phyloP scores from a whole-genome alignment of 2,113 vertebrate genomes.

The Rhinoptilus africanus region DNA sequence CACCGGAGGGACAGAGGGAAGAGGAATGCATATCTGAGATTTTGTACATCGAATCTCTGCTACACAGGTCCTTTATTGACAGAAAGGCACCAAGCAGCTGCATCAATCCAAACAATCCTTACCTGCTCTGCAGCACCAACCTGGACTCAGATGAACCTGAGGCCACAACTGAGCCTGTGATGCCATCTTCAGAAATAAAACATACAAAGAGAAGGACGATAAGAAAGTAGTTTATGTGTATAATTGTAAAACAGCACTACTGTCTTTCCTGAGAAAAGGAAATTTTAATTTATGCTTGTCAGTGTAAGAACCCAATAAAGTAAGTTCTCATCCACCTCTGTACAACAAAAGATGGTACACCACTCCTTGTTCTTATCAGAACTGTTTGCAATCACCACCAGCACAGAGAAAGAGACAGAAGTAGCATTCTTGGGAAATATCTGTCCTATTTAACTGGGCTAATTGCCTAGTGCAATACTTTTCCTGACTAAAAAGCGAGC shows the following conservation, averaged over 20 bases:
- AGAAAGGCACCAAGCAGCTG: neutral
- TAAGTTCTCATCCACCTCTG: neutral
- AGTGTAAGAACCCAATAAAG: neutral
- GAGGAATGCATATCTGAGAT: neutral
- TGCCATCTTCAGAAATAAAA: neutral
- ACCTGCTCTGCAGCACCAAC: neutral
- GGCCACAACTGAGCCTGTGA: neutral
- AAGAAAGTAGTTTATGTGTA: neutral
- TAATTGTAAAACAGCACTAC: neutral
- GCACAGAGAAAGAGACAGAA: neutral
- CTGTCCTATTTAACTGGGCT: neutral
- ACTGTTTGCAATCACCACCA: neutral
- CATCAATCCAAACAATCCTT: neutral
- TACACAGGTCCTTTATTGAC: neutral
- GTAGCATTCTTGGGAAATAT: neutral
- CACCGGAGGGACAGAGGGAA: neutral
- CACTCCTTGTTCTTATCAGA: neutral
- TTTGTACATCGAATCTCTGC: neutral
- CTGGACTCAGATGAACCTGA: neutral
- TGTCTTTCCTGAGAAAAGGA: neutral
- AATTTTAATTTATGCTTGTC: neutral
- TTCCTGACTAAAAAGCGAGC: neutral
- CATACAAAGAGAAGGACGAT: neutral
- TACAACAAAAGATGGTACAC: neutral
- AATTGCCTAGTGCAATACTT: neutral